These are phyloP conservation scores for Dissostichus mawsoni DNA, from an alignment of 2,113 vertebrate genomes.

Conservation along the genomic window DNA sequence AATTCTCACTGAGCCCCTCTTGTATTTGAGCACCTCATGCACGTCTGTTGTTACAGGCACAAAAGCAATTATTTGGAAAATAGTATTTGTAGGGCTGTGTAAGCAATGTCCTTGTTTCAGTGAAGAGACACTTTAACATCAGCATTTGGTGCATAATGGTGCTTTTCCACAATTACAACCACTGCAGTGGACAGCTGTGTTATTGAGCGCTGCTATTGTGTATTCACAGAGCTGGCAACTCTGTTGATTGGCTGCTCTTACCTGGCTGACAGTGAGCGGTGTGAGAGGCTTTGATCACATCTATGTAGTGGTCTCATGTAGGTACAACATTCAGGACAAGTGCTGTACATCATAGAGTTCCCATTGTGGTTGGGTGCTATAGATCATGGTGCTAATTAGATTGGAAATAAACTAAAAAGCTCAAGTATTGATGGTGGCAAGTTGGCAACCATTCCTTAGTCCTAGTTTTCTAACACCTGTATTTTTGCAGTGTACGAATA, in stretches of 20 bases:
- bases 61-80: slow-evolving; percentile 39
- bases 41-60: slow-evolving; percentile 35
- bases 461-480: slow-evolving; percentile 40
- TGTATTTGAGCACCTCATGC: slow-evolving; percentile 24
- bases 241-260: slow-evolving; percentile 23
- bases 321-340: slow-evolving; percentile 19
- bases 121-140: slow-evolving; percentile 18
- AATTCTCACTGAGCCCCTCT: slow-evolving; percentile 37
- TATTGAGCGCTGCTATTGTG: slow-evolving; percentile 31
- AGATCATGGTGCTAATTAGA: not conserved
- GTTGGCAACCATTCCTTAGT: not conserved
- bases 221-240: not conserved
- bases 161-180: slow-evolving; percentile 25
- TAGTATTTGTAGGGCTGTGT: not conserved
- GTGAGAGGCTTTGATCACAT: slow-evolving; percentile 24
- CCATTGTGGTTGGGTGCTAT: not conserved
- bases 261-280: slow-evolving; percentile 8
- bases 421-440: slow-evolving; percentile 23
- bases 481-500: slow-evolving; percentile 34
- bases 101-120: slow-evolving; percentile 23
- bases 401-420: slow-evolving; percentile 5
- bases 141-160: slow-evolving; percentile 17
- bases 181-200: slow-evolving; percentile 53
- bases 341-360: not conserved
- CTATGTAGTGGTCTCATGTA: not conserved